A percentile compares a stretch with the other conserved stretches of the same genome.
Evolutionary conservation across 2,797 vertebrate species (phyloP).

Genomic region (Gorsachius magnificus): DNA sequence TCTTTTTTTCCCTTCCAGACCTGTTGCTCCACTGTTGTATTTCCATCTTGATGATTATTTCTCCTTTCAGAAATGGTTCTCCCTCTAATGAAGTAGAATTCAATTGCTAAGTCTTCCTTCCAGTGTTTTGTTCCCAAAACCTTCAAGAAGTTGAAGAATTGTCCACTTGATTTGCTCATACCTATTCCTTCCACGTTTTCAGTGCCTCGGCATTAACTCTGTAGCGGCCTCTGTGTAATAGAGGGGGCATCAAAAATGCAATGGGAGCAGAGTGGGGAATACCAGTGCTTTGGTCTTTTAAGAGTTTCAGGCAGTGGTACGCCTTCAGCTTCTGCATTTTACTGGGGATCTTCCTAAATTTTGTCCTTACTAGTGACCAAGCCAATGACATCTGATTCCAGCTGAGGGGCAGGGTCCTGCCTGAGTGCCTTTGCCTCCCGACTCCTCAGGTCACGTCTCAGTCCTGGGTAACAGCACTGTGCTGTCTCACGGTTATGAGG

Average conservation of each 20-base stretch:
- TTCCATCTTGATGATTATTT: not conserved
- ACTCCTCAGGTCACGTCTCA: not conserved
- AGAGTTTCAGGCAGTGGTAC: not conserved
- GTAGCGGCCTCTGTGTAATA: not conserved
- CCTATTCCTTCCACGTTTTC: rapidly evolving
- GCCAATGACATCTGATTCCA: not conserved
- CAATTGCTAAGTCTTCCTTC: not conserved
- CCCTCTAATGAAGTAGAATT: conserved; percentile 13
- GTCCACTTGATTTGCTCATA: not conserved
- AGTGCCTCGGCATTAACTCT: not conserved
- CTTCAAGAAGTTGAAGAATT: not conserved
- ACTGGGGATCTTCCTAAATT: not conserved
- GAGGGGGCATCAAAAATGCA: not conserved
- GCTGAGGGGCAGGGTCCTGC: not conserved
- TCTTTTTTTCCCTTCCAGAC: not conserved
- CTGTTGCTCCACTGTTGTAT: not conserved
- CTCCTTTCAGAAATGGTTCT: conserved; percentile 30
- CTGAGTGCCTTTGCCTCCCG: not conserved
- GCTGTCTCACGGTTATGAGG: not conserved
- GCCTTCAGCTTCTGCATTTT: not conserved
- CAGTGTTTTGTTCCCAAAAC: not conserved
- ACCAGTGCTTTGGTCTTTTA: not conserved
- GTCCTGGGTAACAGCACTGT: not conserved
- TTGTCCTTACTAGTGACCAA: not conserved
- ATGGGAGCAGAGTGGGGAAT: not conserved